Evolutionary conservation across 2,113 vertebrate genomes (phyloP).

Genomic region (Cebidichthys violaceus): DNA sequence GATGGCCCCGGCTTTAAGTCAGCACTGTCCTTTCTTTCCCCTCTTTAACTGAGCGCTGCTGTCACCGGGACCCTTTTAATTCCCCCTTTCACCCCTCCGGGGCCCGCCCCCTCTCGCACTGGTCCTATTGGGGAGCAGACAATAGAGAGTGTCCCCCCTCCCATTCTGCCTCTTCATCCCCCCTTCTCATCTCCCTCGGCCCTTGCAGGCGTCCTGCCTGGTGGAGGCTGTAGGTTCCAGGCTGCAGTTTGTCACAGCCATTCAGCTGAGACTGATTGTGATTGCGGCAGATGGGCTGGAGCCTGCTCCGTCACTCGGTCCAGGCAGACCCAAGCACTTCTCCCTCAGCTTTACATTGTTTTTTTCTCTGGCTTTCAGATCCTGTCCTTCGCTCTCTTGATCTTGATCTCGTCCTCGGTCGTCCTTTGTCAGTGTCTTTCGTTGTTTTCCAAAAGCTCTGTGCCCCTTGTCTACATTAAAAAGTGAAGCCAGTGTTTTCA

Average conservation of each 20-base stretch:
- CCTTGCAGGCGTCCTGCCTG: constrained; percentile 78
- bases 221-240: constrained; percentile 75
- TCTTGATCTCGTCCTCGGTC: constrained; percentile 53
- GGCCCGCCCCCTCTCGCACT: constrained; percentile 68
- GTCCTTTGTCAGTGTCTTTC: constrained; percentile 37
- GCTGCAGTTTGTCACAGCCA: constrained; percentile 88
- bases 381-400: constrained; percentile 34
- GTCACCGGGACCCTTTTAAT: constrained; percentile 80
- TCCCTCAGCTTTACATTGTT: not conserved
- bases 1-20: constrained; percentile 63
- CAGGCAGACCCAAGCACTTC: constrained; percentile 54
- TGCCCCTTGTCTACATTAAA: not conserved
- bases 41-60: constrained; percentile 74
- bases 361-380: constrained; percentile 34
- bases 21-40: constrained; percentile 57
- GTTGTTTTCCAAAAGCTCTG: not conserved
- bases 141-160: constrained; percentile 75
- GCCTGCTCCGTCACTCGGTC: constrained; percentile 39
- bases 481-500: not conserved
- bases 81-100: constrained; percentile 68
- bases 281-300: constrained; percentile 90
- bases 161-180: constrained; percentile 31
- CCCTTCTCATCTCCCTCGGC: constrained; percentile 50
- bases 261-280: constrained; percentile 89
- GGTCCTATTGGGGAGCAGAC: constrained; percentile 80